Base-by-base conservation (phyloP, 2,113 vertebrate species). In the Leptosomus discolor region DNA sequence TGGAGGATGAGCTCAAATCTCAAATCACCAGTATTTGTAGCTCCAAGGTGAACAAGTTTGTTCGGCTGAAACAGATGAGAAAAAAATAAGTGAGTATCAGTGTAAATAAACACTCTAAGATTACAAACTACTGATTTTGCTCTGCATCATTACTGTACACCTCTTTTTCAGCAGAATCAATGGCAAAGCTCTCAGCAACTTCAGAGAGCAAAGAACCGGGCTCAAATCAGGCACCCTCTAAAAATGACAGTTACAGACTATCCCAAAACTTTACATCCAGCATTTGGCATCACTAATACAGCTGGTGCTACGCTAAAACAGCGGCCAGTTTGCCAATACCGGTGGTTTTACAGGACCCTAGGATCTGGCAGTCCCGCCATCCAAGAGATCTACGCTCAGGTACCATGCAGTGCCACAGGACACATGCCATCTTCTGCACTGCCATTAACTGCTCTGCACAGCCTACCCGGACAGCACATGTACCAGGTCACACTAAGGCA, bases 11-110 rank as follows among this genome's bases (percentile, higher is more conserved):
- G 95, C 46, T 88, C 82, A 46, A 58, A 80, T 79, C 82, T 98
- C 97, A 98, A 96, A 92, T 97, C 97, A 95, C 97, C 97, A 92
- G 88, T 98, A 98, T 98, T 92, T 98, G 98, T 97, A 97, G 97
- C 98, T 98, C 98, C 98, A 94, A 92, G 76, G 85, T 81, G 92
- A 94, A 95, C 81, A 91, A 73, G 73, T 91, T 78, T 95, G 96
- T 98, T 98, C 36, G 97, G 99, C 99, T 99, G 98, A 96, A 98
- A 98, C 74, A 97, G 97, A 97, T 19, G 90, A 97, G 85, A 73
- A 78, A 69, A 93, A 95, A 73, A 79, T 39, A 85, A 76, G 27
- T 69, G 34, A 98, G 96, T 91, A 93, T 61, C 37, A 13, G 46
- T 15, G 58, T 46, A 75, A 64, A 85, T 2, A 84, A 69, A 68